Evolutionary conservation across 1,140 invertebrate species (phyloP).

Genomic region (Homarus americanus): DNA sequence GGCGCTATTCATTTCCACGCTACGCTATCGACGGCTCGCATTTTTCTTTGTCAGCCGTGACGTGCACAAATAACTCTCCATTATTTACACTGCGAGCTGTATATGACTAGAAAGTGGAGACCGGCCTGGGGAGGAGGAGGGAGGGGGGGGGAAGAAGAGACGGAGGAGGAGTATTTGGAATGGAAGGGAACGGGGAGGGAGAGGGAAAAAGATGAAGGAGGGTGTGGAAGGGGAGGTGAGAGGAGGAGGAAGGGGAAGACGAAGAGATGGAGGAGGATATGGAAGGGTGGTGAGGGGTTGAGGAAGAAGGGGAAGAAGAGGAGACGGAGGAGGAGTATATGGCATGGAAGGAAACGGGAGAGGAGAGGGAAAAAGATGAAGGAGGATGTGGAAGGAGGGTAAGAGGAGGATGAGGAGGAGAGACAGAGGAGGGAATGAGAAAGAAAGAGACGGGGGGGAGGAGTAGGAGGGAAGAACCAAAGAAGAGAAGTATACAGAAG

Average conservation of each 20-base stretch:
- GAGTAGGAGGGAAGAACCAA: too few relatives aligned
- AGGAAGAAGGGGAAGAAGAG: too few relatives aligned
- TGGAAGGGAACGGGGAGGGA: background rate
- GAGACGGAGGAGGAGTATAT: too few relatives aligned
- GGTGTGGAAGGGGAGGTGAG: background rate
- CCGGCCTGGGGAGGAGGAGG: background rate
- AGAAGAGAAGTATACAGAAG: background rate
- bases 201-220: background rate
- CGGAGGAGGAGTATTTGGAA: background rate
- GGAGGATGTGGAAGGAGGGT: too few relatives aligned
- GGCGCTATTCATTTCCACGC: conserved; percentile 70
- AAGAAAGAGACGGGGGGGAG: too few relatives aligned
- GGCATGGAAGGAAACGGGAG: too few relatives aligned
- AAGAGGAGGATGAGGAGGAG: too few relatives aligned
- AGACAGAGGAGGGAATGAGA: too few relatives aligned
- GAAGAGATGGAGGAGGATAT: too few relatives aligned
- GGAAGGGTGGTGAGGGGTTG: too few relatives aligned
- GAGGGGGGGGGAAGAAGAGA: background rate
- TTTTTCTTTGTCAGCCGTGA: conserved; percentile 71
- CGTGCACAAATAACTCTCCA: conserved; percentile 73
- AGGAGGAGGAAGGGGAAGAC: conserved; percentile 10
- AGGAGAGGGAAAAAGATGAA: too few relatives aligned
- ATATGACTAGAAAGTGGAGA: conserved; percentile 62
- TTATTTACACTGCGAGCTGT: conserved; percentile 72
- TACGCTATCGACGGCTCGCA: conserved; percentile 69